Evolutionary conservation across 2,797 vertebrate genomes (phyloP).

Genomic region (Megalops cyprinoides): DNA sequence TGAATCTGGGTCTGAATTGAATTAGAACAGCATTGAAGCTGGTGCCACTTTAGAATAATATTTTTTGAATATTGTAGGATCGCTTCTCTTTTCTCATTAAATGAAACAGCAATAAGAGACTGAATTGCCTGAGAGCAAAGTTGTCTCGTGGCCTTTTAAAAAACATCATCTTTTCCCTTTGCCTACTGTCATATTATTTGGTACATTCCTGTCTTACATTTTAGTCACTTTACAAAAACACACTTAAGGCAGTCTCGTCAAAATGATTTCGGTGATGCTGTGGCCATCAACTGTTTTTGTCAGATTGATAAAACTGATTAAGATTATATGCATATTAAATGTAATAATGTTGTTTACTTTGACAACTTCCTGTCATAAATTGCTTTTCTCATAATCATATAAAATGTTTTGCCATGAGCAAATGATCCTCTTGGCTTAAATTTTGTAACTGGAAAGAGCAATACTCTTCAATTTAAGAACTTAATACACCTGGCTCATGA

Average conservation of each 20-base stretch:
- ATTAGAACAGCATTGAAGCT: background rate
- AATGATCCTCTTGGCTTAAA: background rate
- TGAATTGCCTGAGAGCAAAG: constrained; percentile 4
- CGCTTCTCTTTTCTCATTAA: background rate
- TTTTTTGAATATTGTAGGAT: background rate
- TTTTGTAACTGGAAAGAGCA: background rate
- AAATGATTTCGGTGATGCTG: constrained; percentile 16
- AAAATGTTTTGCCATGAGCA: background rate
- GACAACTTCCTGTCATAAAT: background rate
- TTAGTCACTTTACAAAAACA: background rate
- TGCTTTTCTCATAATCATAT: background rate
- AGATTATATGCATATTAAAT: background rate
- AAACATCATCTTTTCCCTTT: background rate
- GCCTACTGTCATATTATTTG: background rate
- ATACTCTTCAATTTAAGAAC: background rate
- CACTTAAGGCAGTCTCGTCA: background rate
- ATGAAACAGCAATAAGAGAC: no score
- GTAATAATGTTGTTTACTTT: background rate
- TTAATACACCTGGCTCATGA: background rate
- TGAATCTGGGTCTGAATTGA: background rate
- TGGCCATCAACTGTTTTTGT: background rate
- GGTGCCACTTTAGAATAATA: background rate
- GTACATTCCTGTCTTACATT: background rate
- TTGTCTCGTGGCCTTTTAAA: background rate
- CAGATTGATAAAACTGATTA: background rate